phyloP scores from a whole-genome alignment of 1,140 invertebrate genomes.

The Drosophila miranda region DNA sequence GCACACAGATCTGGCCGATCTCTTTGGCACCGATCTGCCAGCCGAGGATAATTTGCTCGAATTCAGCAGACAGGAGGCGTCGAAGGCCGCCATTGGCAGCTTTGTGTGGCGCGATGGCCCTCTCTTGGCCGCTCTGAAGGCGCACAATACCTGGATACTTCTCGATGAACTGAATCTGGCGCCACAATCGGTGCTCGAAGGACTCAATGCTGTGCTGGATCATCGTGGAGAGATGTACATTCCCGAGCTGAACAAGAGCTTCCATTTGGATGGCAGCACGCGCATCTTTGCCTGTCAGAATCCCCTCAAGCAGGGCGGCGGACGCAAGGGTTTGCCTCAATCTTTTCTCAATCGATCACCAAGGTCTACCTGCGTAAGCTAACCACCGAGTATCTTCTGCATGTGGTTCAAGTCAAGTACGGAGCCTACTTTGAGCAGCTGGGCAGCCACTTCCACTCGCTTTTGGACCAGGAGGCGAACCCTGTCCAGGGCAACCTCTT shows the following conservation, averaged over 20 bases:
- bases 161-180: slow-evolving; percentile 99
- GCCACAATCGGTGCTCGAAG: slow-evolving; percentile 98
- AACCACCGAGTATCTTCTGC: slow-evolving; percentile 88
- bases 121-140: slow-evolving; percentile 94
- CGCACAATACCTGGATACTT: slow-evolving; percentile 95
- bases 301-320: slow-evolving; percentile 97
- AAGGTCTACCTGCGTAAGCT: slow-evolving; percentile 96
- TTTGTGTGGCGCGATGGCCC: slow-evolving; percentile 99
- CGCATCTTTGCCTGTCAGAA: slow-evolving; percentile 99
- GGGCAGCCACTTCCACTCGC: slow-evolving; percentile 34
- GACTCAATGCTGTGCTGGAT: slow-evolving; percentile 98
- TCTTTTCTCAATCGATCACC: slow-evolving; percentile 98
- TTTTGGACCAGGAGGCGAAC: slow-evolving; percentile 15
- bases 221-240: slow-evolving; percentile 98
- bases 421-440: slow-evolving; percentile 55
- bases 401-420: slow-evolving; percentile 76
- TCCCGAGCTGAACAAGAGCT: slow-evolving; percentile 95
- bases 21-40: slow-evolving; percentile 99
- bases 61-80: slow-evolving; percentile 11
- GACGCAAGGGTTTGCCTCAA: slow-evolving; percentile 95
- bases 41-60: slow-evolving; percentile 88
- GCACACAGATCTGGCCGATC: slow-evolving; percentile 98
- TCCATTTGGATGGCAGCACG: slow-evolving; percentile 89
- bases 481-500: slow-evolving; percentile 51
- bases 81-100: slow-evolving; percentile 86